These are phyloP conservation scores for Danaus chrysippus DNA, from an alignment of 2,888 invertebrate species.

Conservation along the genomic window DNA sequence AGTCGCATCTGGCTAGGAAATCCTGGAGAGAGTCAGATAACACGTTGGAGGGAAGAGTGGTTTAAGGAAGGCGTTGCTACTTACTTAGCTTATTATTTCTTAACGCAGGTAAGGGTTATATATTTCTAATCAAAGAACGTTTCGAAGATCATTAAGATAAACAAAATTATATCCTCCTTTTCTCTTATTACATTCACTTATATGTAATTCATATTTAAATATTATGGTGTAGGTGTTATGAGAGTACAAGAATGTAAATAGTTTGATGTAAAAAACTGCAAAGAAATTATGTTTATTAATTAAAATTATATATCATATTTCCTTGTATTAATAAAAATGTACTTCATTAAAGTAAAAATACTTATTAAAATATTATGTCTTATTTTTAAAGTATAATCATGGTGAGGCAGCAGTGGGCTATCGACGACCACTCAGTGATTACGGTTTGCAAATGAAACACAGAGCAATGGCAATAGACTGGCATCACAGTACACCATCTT, in stretches of 20 bases:
- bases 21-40: conserved; percentile 58
- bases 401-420: conserved; percentile 35
- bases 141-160: background rate
- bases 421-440: conserved; percentile 43
- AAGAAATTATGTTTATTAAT: too few species aligned
- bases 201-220: too few species aligned
- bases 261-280: too few species aligned
- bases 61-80: conserved; percentile 72
- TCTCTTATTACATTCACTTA: background rate
- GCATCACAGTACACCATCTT: conserved; percentile 54
- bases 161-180: background rate
- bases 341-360: too few species aligned
- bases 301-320: too few species aligned
- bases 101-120: conserved; percentile 52
- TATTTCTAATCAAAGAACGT: background rate
- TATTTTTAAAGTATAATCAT: conserved; percentile 50
- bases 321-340: too few species aligned
- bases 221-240: too few species aligned
- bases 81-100: conserved; percentile 61
- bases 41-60: conserved; percentile 70
- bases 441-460: conserved; percentile 60
- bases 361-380: conserved; percentile 1
- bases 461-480: conserved; percentile 62
- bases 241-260: too few species aligned
- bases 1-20: conserved; percentile 68